A percentile compares a stretch with the other conserved stretches of the same genome.
Evolutionary conservation across 2,113 vertebrate species (phyloP).

Genomic region (Dunckerocampus dactyliophorus): DNA sequence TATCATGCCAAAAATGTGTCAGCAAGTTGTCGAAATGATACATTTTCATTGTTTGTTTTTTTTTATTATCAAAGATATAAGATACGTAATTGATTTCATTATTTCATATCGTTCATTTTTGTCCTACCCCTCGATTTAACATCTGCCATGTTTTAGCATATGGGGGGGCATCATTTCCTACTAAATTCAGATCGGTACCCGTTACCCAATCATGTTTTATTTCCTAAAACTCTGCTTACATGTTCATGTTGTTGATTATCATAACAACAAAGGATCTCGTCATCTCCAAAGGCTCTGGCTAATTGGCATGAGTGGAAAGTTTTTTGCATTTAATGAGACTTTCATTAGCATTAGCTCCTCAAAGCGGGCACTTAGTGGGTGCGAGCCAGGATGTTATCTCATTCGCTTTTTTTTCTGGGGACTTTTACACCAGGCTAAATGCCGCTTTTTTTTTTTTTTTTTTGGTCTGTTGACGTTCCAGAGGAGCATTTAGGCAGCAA

Average conservation of each 20-base stretch:
- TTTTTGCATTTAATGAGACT: constrained; percentile 21
- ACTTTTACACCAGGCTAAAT: constrained; percentile 24
- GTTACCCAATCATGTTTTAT: background rate
- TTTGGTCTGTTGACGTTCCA: constrained; percentile 11
- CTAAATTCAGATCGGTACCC: no score
- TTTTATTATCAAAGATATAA: no score
- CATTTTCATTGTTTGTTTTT: no score
- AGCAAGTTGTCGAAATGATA: no score
- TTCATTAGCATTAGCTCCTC: constrained; percentile 21
- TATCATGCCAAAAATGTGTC: no score
- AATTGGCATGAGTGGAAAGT: constrained; percentile 19
- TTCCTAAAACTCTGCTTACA: constrained; percentile 4
- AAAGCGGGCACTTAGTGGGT: background rate
- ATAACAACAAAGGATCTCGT: background rate
- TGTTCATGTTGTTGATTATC: background rate
- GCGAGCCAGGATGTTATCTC: background rate
- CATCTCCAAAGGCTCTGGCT: constrained; percentile 16
- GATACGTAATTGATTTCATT: no score
- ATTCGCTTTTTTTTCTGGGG: background rate
- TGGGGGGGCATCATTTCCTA: no score
- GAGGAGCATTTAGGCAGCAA: constrained; percentile 8
- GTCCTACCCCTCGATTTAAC: no score
- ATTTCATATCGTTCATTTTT: no score
- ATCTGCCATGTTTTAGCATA: no score
- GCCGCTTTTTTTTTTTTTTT: constrained; percentile 18